phyloP scores from a whole-genome alignment of 2,113 vertebrate species.

The Phycodurus eques region DNA sequence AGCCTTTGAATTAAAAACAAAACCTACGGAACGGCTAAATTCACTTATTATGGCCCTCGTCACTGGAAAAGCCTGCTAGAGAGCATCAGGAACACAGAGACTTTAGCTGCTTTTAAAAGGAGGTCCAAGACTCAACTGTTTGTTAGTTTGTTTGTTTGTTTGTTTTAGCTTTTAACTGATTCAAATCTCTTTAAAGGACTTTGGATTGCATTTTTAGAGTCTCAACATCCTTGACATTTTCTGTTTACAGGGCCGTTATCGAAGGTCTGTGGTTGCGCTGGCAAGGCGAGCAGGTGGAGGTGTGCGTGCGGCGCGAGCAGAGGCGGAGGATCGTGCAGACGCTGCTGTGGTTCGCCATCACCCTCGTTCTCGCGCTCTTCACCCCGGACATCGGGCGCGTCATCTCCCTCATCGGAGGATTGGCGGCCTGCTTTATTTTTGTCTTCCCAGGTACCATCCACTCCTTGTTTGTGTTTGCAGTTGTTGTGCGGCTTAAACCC shows the following conservation, averaged over 20 bases:
- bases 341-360: slow-evolving; percentile 85
- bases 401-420: slow-evolving; percentile 91
- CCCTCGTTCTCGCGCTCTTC: slow-evolving; percentile 90
- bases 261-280: slow-evolving; percentile 96
- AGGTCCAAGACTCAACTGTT: no score
- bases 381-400: slow-evolving; percentile 95
- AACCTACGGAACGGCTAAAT: no score
- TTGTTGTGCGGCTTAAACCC: background rate
- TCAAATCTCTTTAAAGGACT: no score
- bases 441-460: slow-evolving; percentile 85
- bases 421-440: slow-evolving; percentile 96
- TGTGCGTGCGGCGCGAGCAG: slow-evolving; percentile 82
- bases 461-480: background rate
- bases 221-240: background rate
- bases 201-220: no score
- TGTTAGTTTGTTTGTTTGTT: no score
- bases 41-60: no score
- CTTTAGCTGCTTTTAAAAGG: no score
- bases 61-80: no score
- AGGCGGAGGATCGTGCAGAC: slow-evolving; percentile 86
- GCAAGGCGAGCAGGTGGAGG: slow-evolving; percentile 83
- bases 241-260: slow-evolving; percentile 80
- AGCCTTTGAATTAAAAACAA: no score
- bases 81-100: no score
- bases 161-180: no score